Conservation (phyloP, 2,888 invertebrate genomes). For the Blastobasis lacticolella region DNA sequence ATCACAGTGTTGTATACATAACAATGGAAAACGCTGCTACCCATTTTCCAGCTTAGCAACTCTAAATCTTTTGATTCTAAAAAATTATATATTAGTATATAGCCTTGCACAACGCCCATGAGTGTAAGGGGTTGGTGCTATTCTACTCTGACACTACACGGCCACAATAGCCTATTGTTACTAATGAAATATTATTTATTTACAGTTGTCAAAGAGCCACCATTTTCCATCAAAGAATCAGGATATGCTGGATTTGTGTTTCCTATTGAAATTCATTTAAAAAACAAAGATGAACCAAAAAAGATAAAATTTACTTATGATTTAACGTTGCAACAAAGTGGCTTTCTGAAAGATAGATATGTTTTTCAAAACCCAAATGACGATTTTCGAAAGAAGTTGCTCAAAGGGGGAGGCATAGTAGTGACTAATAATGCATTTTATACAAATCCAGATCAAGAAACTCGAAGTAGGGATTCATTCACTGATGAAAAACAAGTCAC, state of each 20-base stretch:
- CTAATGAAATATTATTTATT: conserved; percentile 24
- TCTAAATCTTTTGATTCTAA: too few species aligned
- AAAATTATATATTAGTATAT: too few species aligned
- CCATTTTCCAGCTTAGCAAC: too few species aligned
- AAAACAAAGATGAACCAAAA: conserved; percentile 92
- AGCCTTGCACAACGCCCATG: too few species aligned
- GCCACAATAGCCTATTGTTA: not conserved
- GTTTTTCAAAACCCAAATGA: conserved; percentile 90
- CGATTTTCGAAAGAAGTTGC: conserved; percentile 89
- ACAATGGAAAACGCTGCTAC: too few species aligned
- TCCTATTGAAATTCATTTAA: conserved; percentile 91
- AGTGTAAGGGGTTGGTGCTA: too few species aligned
- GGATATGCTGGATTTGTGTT: conserved; percentile 96
- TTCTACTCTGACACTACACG: too few species aligned
- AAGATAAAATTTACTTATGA: conserved; percentile 90
- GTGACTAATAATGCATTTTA: conserved; percentile 60
- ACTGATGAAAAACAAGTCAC: conserved; percentile 77
- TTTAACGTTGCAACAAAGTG: conserved; percentile 84
- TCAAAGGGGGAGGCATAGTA: conserved; percentile 88
- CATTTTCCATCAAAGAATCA: conserved; percentile 92
- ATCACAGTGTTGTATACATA: too few species aligned
- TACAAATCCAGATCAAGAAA: conserved; percentile 69
- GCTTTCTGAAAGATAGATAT: conserved; percentile 86
- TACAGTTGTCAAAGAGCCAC: conserved; percentile 92
- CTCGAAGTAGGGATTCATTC: conserved; percentile 72